Conservation (phyloP, 2,888 invertebrate genomes). For the Cryptocephalus moraei region DNA sequence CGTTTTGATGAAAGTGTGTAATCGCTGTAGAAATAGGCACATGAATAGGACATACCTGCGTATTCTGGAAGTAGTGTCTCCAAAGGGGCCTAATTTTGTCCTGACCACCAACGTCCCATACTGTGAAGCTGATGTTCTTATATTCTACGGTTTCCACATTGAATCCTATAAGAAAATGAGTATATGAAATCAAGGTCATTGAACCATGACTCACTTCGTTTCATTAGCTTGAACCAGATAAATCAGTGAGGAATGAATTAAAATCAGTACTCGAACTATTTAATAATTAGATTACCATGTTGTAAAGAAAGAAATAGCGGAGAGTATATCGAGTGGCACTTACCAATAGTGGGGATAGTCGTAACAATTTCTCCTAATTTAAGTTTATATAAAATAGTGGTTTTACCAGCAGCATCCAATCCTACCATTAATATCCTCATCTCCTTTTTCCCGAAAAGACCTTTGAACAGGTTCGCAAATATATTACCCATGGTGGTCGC, state of each 20-base stretch:
- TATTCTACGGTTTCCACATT: slow-evolving; percentile 98
- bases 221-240: background rate
- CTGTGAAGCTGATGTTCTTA: slow-evolving; percentile 98
- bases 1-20: too few species aligned
- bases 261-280: too few species aligned
- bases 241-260: background rate
- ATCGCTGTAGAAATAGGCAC: too few species aligned
- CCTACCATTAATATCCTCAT: slow-evolving; percentile 99
- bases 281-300: too few species aligned
- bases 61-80: slow-evolving; percentile 98
- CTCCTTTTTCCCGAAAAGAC: slow-evolving; percentile 99
- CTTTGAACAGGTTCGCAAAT: slow-evolving; percentile 95
- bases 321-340: slow-evolving; percentile 34
- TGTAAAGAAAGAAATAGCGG: too few species aligned
- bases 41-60: slow-evolving; percentile 57
- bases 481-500: slow-evolving; percentile 85
- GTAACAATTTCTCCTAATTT: slow-evolving; percentile 99
- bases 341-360: slow-evolving; percentile 98
- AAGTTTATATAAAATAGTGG: slow-evolving; percentile 99
- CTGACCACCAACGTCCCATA: slow-evolving; percentile 97
- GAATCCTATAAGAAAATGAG: slow-evolving; percentile 56
- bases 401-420: slow-evolving; percentile 99
- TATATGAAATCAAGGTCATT: slow-evolving; percentile 11
- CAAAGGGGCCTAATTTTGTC: slow-evolving; percentile 96
- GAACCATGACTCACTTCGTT: slow-evolving; percentile 12